Evolutionary conservation across 2,797 vertebrate genomes (phyloP).

Genomic region (Columba guinea): DNA sequence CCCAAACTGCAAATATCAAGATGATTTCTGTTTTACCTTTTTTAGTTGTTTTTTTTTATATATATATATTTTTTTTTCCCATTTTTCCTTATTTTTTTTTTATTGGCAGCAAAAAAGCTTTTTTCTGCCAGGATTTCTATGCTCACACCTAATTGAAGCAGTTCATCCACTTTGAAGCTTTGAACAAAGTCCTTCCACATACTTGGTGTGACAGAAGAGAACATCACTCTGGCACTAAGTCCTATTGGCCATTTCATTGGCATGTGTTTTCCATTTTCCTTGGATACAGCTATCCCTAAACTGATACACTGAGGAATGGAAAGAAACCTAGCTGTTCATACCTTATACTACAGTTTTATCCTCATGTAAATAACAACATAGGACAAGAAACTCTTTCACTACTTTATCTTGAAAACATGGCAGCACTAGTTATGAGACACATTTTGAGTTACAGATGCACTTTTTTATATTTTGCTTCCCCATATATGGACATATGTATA

Average conservation of each 20-base stretch:
- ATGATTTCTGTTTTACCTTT: neutral
- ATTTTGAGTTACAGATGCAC: neutral
- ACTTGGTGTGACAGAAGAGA: constrained; percentile 17
- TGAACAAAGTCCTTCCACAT: neutral
- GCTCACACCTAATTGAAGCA: neutral
- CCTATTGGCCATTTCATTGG: neutral
- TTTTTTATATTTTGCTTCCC: neutral
- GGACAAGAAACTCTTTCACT: neutral
- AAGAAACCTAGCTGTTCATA: neutral
- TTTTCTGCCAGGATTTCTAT: neutral
- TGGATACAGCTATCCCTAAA: neutral
- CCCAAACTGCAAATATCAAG: neutral
- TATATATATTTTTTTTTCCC: neutral
- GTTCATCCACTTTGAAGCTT: neutral
- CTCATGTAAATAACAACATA: neutral
- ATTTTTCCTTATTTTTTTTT: neutral
- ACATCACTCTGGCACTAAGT: neutral
- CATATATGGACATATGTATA: neutral
- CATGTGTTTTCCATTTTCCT: neutral
- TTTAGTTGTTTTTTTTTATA: neutral
- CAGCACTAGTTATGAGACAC: neutral
- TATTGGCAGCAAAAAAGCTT: constrained; percentile 1
- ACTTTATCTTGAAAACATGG: neutral
- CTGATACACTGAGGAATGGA: neutral
- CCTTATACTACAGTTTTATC: neutral